phyloP scores from a whole-genome alignment of 1,140 invertebrate genomes.

The Pristionchus pacificus region DNA sequence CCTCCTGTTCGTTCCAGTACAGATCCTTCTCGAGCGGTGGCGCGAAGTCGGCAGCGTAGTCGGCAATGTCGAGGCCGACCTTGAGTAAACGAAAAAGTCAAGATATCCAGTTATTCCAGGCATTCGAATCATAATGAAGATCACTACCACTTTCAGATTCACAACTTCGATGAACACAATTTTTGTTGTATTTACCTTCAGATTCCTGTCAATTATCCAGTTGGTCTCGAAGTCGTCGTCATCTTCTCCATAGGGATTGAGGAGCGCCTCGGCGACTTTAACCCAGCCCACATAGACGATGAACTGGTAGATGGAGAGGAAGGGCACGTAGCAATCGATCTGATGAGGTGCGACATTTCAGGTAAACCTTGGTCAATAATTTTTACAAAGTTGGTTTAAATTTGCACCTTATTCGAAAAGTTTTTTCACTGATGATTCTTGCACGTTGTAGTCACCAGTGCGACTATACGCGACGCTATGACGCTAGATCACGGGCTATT shows the following conservation, averaged over 20 bases:
- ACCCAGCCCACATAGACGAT: slow-evolving; percentile 93
- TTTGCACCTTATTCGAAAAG: too few species aligned
- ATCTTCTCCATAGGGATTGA: slow-evolving; percentile 88
- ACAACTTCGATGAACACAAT: neutral
- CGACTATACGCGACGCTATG: too few species aligned
- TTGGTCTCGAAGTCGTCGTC: slow-evolving; percentile 58
- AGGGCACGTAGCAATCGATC: slow-evolving; percentile 79
- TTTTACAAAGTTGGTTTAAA: too few species aligned
- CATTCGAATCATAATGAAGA: too few species aligned
- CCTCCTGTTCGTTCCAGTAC: slow-evolving; percentile 26
- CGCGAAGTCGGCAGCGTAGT: slow-evolving; percentile 17
- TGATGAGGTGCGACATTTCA: too few species aligned
- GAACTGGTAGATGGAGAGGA: slow-evolving; percentile 78
- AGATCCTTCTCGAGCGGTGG: slow-evolving; percentile 30
- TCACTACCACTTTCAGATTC: neutral
- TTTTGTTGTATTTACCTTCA: slow-evolving; percentile 17
- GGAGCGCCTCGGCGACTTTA: slow-evolving; percentile 83
- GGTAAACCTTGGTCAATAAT: too few species aligned
- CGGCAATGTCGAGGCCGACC: slow-evolving; percentile 30
- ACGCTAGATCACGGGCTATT: too few species aligned
- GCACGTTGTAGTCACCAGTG: too few species aligned
- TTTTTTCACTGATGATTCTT: too few species aligned
- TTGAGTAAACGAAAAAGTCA: slow-evolving; percentile 24
- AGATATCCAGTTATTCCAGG: too few species aligned
- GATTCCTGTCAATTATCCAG: slow-evolving; percentile 31